Base-by-base conservation (phyloP, 1,140 invertebrate species). In the Drosophila ananassae region DNA sequence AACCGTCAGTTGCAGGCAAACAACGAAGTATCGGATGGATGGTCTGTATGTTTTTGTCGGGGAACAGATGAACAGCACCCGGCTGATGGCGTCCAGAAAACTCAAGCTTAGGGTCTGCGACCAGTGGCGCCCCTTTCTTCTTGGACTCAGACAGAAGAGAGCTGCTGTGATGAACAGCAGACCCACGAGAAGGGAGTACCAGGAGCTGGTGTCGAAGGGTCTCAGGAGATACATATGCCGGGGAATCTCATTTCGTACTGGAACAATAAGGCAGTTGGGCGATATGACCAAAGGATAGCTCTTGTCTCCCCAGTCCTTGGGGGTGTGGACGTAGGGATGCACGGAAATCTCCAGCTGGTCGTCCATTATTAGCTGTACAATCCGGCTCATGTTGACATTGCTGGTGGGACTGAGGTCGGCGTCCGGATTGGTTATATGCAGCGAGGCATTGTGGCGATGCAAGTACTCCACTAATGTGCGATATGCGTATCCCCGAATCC, bases 191-290 rank as follows among this genome's bases (percentile, higher is more conserved):
- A 91, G 25, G 0, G 77, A 37, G 1, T 67, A 52, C 80, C 83
- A 91, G 8, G 55, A 51, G 51, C 8, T 28, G 64, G 54, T 54
- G 21, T 57, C 34, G 9, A 91, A 77, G 2, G 89, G 89, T 10
- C 76, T 62, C 5, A 89, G 37, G 2, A 84, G 59, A 13, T 91
- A 91, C 73, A 89, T 79, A 28, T 75, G 83, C 2, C 78, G 78
- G 0, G 77, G 89, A n/a, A 89, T 85, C 60, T 82, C 80, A 37
- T 91, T 91, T 7, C 73, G 60, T 13, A 90, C 73, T 0, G 89
- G 89, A 5, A 91, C 66, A 22, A 90, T 90, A 13, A 91, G 30
- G 17, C 89, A 91, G 13, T 84, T 89, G 0, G 30, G 58, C 1
- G 79, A 72, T 10, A 79, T 64, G 10, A 74, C 39, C 46, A 91